phyloP scores from a whole-genome alignment of 2,113 vertebrate species.

The Hystrix cristata region DNA sequence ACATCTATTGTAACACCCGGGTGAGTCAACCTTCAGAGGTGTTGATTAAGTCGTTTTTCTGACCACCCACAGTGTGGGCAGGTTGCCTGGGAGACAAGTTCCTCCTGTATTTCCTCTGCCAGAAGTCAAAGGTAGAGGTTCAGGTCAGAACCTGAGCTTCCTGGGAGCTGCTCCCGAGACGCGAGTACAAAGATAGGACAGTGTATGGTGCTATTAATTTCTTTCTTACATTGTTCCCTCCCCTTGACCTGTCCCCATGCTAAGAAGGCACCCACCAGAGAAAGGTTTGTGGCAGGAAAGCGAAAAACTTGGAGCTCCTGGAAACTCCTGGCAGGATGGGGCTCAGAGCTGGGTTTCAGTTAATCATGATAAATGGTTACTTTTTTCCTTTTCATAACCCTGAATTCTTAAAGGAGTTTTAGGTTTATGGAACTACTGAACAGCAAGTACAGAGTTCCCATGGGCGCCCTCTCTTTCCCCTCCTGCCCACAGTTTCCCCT shows the following conservation, averaged over 20 bases:
- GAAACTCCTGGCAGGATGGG: neutral
- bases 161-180: neutral
- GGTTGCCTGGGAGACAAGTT: slow-evolving; percentile 8
- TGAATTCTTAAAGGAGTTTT: slow-evolving; percentile 20
- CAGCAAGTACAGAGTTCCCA: slow-evolving; percentile 23
- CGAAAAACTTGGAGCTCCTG: neutral
- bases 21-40: slow-evolving; percentile 67
- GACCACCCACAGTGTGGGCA: neutral
- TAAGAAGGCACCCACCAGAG: neutral
- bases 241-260: too few species aligned
- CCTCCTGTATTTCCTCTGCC: slow-evolving; percentile 35
- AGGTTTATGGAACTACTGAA: slow-evolving; percentile 40
- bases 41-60: neutral
- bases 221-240: neutral
- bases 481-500: slow-evolving; percentile 47
- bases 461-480: neutral
- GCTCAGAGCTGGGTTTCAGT: neutral
- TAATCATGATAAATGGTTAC: neutral
- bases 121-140: neutral
- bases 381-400: neutral
- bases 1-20: slow-evolving; percentile 20
- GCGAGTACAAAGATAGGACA: neutral
- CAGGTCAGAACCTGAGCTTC: slow-evolving; percentile 25
- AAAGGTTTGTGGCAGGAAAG: neutral
- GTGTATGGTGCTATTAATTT: rapidly evolving